Evolutionary conservation across 2,888 invertebrate species (phyloP).

Genomic region (Adineta ricciae): DNA sequence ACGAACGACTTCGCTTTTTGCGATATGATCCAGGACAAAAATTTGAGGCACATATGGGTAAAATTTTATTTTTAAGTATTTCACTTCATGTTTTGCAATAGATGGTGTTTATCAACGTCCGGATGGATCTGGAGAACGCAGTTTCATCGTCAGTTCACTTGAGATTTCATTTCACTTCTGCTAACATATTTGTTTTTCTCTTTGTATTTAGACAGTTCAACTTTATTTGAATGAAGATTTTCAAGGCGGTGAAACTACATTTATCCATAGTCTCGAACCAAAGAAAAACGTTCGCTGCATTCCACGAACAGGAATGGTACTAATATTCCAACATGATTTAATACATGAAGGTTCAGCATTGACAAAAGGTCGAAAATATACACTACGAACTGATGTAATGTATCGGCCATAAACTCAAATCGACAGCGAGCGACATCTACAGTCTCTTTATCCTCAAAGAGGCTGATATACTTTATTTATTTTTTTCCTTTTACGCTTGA

Average conservation of each 20-base stretch:
- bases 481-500: too few species aligned
- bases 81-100: too few species aligned
- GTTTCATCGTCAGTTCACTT: background rate
- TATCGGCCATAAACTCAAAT: slow-evolving; percentile 31
- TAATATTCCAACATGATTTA: slow-evolving; percentile 42
- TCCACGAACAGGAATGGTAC: slow-evolving; percentile 37
- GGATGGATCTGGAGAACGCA: background rate
- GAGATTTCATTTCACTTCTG: too few species aligned
- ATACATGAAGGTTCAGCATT: slow-evolving; percentile 41
- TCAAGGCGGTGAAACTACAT: slow-evolving; percentile 34
- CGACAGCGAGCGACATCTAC: background rate
- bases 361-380: slow-evolving; percentile 40
- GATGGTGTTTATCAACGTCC: too few species aligned
- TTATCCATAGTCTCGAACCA: background rate
- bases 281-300: background rate
- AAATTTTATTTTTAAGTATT: too few species aligned
- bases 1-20: slow-evolving; percentile 40
- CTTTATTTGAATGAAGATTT: slow-evolving; percentile 32
- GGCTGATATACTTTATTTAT: too few species aligned
- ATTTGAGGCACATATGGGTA: too few species aligned
- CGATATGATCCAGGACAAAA: slow-evolving; percentile 38
- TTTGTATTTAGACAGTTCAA: background rate
- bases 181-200: too few species aligned
- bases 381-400: slow-evolving; percentile 42
- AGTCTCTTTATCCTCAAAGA: background rate